Conservation (phyloP, 1,140 invertebrate genomes). For the Phenacoccus solenopsis region DNA sequence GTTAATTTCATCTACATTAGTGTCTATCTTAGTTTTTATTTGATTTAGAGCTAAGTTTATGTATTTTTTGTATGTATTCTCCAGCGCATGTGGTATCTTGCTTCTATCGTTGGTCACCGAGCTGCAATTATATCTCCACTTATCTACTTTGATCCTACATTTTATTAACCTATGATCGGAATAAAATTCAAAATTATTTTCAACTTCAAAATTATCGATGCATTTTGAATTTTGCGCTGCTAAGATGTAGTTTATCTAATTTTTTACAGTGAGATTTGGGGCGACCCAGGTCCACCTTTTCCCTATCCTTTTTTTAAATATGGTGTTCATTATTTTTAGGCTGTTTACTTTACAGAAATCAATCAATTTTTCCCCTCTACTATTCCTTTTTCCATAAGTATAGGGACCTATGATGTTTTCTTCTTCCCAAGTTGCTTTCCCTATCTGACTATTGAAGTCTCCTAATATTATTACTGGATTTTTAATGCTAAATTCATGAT, state of each 20-base stretch:
- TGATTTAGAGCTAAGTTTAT: neutral
- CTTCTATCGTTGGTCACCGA: too few relatives aligned
- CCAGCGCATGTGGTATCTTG: too few relatives aligned
- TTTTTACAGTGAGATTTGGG: neutral
- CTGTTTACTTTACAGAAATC: neutral
- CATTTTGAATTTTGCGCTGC: too few relatives aligned
- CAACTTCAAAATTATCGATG: neutral
- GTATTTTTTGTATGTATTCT: neutral
- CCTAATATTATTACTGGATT: neutral
- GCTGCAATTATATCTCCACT: too few relatives aligned
- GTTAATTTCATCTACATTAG: too few relatives aligned
- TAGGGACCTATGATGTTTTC: neutral
- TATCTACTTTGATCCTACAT: neutral
- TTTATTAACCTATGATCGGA: neutral
- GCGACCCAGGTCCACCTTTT: conserved; percentile 9
- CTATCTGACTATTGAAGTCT: too few relatives aligned
- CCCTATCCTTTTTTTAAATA: neutral
- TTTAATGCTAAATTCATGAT: neutral
- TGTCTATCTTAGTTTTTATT: too few relatives aligned
- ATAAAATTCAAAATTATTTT: neutral
- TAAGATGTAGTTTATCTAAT: conserved; percentile 4
- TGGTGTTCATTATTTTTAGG: neutral
- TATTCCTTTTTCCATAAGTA: conserved; percentile 6
- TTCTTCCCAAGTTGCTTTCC: too few relatives aligned
- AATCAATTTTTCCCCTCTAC: neutral